phyloP scores from a whole-genome alignment of 2,113 vertebrate genomes.

The Platysternon megacephalum region DNA sequence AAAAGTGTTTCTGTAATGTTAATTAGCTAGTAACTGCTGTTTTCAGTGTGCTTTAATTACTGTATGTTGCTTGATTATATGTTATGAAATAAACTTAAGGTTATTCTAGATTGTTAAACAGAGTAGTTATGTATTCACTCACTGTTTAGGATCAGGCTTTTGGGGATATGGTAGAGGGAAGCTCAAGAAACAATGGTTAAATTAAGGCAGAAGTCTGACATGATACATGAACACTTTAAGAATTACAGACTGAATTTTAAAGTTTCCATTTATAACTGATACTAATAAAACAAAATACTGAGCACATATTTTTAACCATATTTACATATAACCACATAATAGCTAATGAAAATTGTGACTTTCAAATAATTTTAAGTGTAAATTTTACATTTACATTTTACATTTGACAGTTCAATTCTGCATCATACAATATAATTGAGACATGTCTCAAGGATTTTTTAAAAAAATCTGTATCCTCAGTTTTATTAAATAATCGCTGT shows the following conservation, averaged over 20 bases:
- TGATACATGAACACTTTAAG: background rate
- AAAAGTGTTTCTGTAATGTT: constrained; percentile 86
- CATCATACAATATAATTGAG: constrained; percentile 3
- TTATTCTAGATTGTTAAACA: constrained; percentile 74
- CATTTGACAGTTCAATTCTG: constrained; percentile 11
- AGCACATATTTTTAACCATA: constrained; percentile 33
- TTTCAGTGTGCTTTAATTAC: constrained; percentile 80
- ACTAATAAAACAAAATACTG: constrained; percentile 22
- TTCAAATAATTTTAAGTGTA: background rate
- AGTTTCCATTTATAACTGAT: constrained; percentile 45
- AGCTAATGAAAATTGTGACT: constrained; percentile 5
- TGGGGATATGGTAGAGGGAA: background rate
- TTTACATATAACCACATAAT: constrained; percentile 26
- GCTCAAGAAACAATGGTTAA: constrained; percentile 30
- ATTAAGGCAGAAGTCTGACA: background rate
- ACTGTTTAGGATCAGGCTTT: constrained; percentile 56
- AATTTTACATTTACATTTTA: background rate
- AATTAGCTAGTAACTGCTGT: constrained; percentile 85
- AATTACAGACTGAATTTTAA: constrained; percentile 10
- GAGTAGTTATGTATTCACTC: constrained; percentile 59
- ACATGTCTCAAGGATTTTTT: background rate
- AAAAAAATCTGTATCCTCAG: background rate
- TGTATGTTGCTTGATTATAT: constrained; percentile 90
- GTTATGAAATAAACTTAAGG: constrained; percentile 85
- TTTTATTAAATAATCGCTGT: background rate